Percentiles rank a stretch among this genome's conserved stretches.
Evolutionary conservation across 2,888 invertebrate genomes (phyloP).

Genomic region (Chorisops tibialis): DNA sequence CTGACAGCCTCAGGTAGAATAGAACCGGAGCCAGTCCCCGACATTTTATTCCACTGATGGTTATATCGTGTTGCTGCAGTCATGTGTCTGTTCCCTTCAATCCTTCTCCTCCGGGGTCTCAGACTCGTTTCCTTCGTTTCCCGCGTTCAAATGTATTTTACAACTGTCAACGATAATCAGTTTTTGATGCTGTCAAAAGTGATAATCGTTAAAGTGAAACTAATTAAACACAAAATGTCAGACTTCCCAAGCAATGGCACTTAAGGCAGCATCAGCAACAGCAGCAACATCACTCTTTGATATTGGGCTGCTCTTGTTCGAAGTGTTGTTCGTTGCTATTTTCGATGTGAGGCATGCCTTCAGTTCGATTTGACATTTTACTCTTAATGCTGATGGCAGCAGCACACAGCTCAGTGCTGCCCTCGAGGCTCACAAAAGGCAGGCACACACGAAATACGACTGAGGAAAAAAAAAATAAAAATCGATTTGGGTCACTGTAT

Average conservation of each 20-base stretch:
- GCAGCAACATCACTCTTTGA: not conserved
- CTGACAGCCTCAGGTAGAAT: constrained; percentile 6
- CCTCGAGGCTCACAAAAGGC: too few relatives aligned
- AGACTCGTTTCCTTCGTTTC: constrained; percentile 15
- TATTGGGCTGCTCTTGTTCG: not conserved
- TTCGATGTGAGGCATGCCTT: not conserved
- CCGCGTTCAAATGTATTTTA: not conserved
- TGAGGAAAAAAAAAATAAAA: constrained; percentile 1
- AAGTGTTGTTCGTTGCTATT: not conserved
- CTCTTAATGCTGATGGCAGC: too few relatives aligned
- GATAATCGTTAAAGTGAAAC: constrained; percentile 27
- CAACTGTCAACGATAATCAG: constrained; percentile 30
- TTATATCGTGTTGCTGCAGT: constrained; percentile 3
- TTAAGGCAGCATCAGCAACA: not conserved
- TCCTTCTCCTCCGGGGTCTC: not conserved
- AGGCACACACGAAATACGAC: too few relatives aligned
- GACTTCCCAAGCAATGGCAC: constrained; percentile 5
- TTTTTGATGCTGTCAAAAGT: constrained; percentile 27
- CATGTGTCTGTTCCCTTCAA: not conserved
- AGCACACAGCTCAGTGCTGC: too few relatives aligned
- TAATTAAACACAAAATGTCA: constrained; percentile 32
- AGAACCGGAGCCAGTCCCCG: constrained; percentile 2
- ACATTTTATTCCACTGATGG: constrained; percentile 11
- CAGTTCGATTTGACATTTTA: too few relatives aligned
- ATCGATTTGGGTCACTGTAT: constrained; percentile 28